These are phyloP conservation scores for Pegea sp. DNA, from an alignment of 23 tunicate species.

Conservation along the genomic window DNA sequence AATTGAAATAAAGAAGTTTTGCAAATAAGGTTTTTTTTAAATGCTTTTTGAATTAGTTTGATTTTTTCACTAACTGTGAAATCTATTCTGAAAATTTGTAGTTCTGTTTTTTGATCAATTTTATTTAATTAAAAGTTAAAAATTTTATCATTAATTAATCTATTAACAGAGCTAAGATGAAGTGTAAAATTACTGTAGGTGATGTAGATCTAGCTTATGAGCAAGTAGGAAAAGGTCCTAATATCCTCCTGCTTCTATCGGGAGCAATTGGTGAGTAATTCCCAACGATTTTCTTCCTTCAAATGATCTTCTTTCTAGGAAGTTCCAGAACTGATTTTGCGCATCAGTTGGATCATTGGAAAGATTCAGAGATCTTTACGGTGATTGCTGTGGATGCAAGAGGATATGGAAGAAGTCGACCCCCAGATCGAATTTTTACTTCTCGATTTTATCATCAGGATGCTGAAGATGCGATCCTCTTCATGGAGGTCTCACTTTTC, in stretches of 20 bases:
- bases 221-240: not conserved
- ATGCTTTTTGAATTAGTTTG: not conserved
- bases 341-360: constrained; percentile 30
- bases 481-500: constrained; percentile 33
- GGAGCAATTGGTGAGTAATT: not conserved
- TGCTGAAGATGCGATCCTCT: constrained; percentile 52
- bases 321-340: constrained; percentile 43
- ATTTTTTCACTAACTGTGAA: not conserved
- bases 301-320: constrained; percentile 8
- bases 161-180: too few relatives aligned
- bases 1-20: too few relatives aligned
- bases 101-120: too few relatives aligned
- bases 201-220: not conserved
- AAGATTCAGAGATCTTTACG: constrained; percentile 28
- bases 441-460: constrained; percentile 28
- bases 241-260: not conserved
- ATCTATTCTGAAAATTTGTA: not conserved
- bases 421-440: constrained; percentile 38
- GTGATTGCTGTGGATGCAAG: constrained; percentile 45
- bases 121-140: not conserved
- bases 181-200: too few relatives aligned
- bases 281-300: not conserved
- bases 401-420: constrained; percentile 68
- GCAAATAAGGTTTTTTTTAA: too few relatives aligned
- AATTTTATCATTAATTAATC: not conserved